Evolutionary conservation across 2,113 vertebrate species (phyloP).

Genomic region (Anhinga rufa): DNA sequence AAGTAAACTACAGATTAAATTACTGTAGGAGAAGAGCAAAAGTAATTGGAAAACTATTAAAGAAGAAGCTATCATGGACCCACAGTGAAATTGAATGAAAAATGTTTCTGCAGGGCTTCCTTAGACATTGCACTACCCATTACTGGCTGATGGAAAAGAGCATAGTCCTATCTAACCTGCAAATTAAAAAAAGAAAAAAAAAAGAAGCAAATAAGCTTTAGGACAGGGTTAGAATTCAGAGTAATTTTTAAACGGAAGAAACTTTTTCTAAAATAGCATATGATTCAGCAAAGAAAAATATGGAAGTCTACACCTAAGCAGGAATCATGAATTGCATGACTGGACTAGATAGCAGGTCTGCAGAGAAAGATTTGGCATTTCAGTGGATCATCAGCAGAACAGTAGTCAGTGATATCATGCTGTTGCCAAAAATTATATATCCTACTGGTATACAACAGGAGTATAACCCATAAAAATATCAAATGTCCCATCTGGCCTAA

Average conservation of each 20-base stretch:
- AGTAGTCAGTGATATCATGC: neutral
- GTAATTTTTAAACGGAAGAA: neutral
- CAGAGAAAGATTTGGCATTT: neutral
- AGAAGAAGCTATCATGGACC: neutral
- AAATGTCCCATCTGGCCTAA: neutral
- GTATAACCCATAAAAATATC: neutral
- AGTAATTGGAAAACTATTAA: neutral
- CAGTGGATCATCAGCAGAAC: neutral
- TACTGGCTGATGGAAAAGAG: neutral
- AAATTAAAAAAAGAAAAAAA: neutral
- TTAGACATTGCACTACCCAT: neutral
- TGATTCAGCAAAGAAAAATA: neutral
- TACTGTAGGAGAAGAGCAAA: neutral
- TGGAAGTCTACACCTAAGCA: neutral
- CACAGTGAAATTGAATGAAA: neutral
- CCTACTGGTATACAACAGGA: neutral
- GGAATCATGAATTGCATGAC: neutral
- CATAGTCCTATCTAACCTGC: neutral
- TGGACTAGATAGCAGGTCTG: neutral
- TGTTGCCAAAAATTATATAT: neutral
- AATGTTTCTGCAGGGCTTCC: neutral
- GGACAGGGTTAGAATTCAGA: neutral
- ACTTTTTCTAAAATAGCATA: neutral
- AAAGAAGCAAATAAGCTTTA: neutral
- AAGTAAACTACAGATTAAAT: neutral